Evolutionary conservation across 2,888 invertebrate genomes (phyloP), one percentile per base, ranked within the genome.

Genomic region (Zhuqinia jingwanae): DNA sequence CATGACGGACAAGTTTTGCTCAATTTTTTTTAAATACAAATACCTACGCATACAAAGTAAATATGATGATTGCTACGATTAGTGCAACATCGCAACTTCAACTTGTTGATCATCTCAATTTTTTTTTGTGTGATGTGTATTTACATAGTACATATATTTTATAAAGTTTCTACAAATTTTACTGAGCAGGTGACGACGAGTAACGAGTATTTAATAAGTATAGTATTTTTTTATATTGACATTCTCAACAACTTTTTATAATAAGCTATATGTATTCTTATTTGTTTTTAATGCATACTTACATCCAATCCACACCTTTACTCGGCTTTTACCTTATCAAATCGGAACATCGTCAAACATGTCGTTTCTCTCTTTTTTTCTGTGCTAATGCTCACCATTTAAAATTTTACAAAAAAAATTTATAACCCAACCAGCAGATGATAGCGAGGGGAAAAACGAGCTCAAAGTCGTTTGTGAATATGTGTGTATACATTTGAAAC

Each of bases 1-100:
- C 77, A 60, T 45, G 60, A 77, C 60, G 13, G 45, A 77, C 77
- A 77, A 77, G 77, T 60, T 77, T 77, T 77, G 13, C 45, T 36
- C 77, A 60, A 60, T 77, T 30, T 42, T n/a, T n/a, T 77, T n/a
- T n/a, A n/a, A n/a, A n/a, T n/a, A n/a, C n/a, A n/a, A n/a, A n/a
- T n/a, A n/a, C n/a, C n/a, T n/a, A n/a, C n/a, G n/a, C n/a, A n/a
- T n/a, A n/a, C n/a, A n/a, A n/a, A n/a, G n/a, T n/a, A n/a, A n/a
- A n/a, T n/a, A n/a, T n/a, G n/a, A n/a, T n/a, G n/a, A n/a, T n/a
- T n/a, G n/a, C n/a, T n/a, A n/a, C n/a, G 20, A 53, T 15, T n/a
- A 53, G n/a, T 53, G 53, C 53, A 17, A 50, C n/a, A 15, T 50
- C 2, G 15, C 50, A 50, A 50, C 2, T 15, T 13, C 50, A 50